Conservation (phyloP, 2,888 invertebrate genomes). For the Dolichomitus sp. region DNA sequence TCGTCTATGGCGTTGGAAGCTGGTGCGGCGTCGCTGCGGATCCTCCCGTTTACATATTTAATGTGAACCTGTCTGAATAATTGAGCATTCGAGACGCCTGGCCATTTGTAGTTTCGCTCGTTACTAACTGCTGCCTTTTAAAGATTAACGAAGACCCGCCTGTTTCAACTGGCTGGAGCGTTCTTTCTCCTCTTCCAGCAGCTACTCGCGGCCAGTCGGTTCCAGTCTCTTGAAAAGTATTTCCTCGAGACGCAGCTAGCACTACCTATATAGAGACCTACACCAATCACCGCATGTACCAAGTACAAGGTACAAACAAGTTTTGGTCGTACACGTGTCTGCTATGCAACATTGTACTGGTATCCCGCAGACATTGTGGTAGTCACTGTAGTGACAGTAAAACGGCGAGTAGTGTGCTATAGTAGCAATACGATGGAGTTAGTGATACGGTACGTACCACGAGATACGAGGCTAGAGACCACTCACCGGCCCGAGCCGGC, state of each 20-base stretch:
- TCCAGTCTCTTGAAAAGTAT: constrained; percentile 59
- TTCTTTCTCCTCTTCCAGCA: constrained; percentile 66
- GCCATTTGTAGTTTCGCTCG: constrained; percentile 83
- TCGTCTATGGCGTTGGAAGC: constrained; percentile 9
- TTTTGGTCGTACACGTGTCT: not conserved
- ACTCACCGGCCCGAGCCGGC: constrained; percentile 55
- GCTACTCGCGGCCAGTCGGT: constrained; percentile 28
- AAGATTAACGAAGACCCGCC: constrained; percentile 87
- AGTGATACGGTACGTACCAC: constrained; percentile 53
- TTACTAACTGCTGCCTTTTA: constrained; percentile 81
- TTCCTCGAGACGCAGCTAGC: constrained; percentile 31
- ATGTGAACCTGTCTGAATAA: constrained; percentile 83
- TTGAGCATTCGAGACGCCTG: constrained; percentile 79
- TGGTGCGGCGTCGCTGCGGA: constrained; percentile 19
- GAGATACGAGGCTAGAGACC: constrained; percentile 64
- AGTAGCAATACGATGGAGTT: constrained; percentile 45
- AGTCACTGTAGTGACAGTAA: constrained; percentile 33
- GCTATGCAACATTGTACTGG: constrained; percentile 25
- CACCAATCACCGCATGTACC: not conserved
- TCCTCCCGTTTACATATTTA: constrained; percentile 76
- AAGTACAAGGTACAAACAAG: constrained; percentile 25
- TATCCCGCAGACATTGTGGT: constrained; percentile 21
- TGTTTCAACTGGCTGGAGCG: constrained; percentile 68
- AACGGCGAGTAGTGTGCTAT: constrained; percentile 52
- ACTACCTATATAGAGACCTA: not conserved